These are phyloP conservation scores for Drosophila dunni DNA, from an alignment of 1,140 invertebrate genomes.

Conservation along the genomic window DNA sequence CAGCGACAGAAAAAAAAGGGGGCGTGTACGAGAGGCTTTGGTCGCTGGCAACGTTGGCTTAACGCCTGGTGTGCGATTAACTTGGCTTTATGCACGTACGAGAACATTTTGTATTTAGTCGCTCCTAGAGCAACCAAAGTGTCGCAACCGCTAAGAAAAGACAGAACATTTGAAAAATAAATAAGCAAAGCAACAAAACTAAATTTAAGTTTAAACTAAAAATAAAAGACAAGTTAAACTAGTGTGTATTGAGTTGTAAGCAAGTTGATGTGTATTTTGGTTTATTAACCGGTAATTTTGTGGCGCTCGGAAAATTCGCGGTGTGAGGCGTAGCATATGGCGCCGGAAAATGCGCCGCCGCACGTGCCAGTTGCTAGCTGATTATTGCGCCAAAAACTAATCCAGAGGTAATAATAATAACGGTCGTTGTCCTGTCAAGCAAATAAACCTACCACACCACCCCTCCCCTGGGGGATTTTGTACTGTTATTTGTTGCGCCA, in stretches of 20 bases:
- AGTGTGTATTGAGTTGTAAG: neutral
- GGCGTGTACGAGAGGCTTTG: neutral
- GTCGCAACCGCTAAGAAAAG: slow-evolving; percentile 4
- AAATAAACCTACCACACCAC: neutral
- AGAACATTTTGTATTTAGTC: slow-evolving; percentile 28
- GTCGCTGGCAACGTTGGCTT: slow-evolving; percentile 23
- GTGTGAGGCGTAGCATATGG: slow-evolving; percentile 38
- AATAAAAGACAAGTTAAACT: neutral
- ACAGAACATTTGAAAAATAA: neutral
- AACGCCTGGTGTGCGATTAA: slow-evolving; percentile 43
- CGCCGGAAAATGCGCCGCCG: slow-evolving; percentile 54
- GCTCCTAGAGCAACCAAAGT: slow-evolving; percentile 16
- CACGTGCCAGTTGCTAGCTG: slow-evolving; percentile 36
- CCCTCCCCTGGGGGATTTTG: neutral
- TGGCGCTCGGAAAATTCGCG: neutral
- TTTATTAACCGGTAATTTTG: neutral
- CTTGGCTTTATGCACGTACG: slow-evolving; percentile 32
- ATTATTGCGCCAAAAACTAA: slow-evolving; percentile 41
- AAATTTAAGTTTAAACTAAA: neutral
- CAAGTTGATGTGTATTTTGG: neutral
- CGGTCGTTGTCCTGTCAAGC: slow-evolving; percentile 9
- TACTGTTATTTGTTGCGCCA: slow-evolving; percentile 56
- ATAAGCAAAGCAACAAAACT: neutral
- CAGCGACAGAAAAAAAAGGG: neutral
- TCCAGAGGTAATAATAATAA: slow-evolving; percentile 36